Base-by-base conservation (phyloP, 2,797 vertebrate species). In the Pelochelys cantorii region DNA sequence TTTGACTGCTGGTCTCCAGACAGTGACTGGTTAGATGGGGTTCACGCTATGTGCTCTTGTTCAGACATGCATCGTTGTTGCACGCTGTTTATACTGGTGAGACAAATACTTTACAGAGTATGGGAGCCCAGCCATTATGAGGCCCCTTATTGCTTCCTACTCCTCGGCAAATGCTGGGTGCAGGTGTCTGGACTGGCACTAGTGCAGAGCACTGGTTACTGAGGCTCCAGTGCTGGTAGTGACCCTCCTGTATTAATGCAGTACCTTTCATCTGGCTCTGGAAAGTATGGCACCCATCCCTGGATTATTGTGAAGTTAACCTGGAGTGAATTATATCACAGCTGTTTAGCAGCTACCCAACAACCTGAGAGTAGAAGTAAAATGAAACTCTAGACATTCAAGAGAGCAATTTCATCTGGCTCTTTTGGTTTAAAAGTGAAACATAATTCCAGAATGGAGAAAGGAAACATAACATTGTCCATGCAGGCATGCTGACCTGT, bases 1-100 rank as follows among this genome's bases (percentile, higher is more conserved):
- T 92, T 91, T 81, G 87, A 34, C 87, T 48, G 77, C 79, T 90
- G 74, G 79, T 87, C 68, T 88, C 82, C 90, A 84, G 92, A 88
- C 42, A 77, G 23, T 52, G 42, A 27, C 25, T 77, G 74, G 25
- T 52, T 42, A 48, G 56, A 87, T 85, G 81, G 84, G 65, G 65
- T 34, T 82, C 27, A 25, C 65, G 80, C 85, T 42, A 65, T 68
- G 54, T 2, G 68, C 79, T n/a, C 34, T 86, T 86, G 90, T 87
- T 84, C 81, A 90, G 90, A 18, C 9, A 34, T 29, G 7, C 6
- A 2, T 20, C 74, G 60, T 27, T 88, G 75, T 27, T 93, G 34
- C 87, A 86, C 37, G 17, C 4, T 55, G 27, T 86, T 89, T 87
- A 48, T 79, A 29, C 1, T 48, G 85, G 65, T 83, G 85, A 74